These are phyloP conservation scores for Synergus japonicus DNA, from an alignment of 2,888 invertebrate species.

Conservation along the genomic window DNA sequence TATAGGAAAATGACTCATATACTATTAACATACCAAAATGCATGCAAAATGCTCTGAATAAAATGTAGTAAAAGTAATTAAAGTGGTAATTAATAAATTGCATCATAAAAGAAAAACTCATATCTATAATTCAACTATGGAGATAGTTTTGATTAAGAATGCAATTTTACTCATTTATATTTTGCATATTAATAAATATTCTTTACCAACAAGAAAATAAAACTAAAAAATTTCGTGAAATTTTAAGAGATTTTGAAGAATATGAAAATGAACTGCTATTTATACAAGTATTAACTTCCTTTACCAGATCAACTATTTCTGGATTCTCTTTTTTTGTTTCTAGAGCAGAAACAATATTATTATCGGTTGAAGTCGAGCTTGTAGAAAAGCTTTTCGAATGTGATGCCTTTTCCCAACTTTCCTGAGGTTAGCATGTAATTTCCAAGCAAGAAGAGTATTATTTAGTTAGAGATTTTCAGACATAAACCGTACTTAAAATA, in stretches of 20 bases:
- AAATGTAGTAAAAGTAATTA: no score
- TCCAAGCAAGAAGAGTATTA: slow-evolving; percentile 61
- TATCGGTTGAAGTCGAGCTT: slow-evolving; percentile 83
- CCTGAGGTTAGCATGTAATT: slow-evolving; percentile 71
- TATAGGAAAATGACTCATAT: no score
- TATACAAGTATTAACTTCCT: slow-evolving; percentile 17
- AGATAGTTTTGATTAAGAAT: neutral
- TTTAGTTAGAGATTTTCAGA: slow-evolving; percentile 53
- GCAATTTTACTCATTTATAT: neutral
- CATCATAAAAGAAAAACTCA: no score
- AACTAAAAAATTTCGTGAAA: neutral
- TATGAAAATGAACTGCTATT: slow-evolving; percentile 31
- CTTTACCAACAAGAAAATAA: neutral
- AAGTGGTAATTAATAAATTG: no score
- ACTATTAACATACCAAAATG: no score
- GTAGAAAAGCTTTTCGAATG: slow-evolving; percentile 83
- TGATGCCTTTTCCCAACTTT: slow-evolving; percentile 81
- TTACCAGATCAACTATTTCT: slow-evolving; percentile 73
- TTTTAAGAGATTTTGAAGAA: neutral
- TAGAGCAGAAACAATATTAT: slow-evolving; percentile 80
- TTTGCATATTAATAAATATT: neutral
- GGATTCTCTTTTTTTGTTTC: slow-evolving; percentile 78
- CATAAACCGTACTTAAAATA: slow-evolving; percentile 33
- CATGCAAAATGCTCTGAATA: no score
- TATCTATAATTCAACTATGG: neutral